Conservation (phyloP, 2,888 invertebrate genomes). For the Lasioglossum figueresi region DNA sequence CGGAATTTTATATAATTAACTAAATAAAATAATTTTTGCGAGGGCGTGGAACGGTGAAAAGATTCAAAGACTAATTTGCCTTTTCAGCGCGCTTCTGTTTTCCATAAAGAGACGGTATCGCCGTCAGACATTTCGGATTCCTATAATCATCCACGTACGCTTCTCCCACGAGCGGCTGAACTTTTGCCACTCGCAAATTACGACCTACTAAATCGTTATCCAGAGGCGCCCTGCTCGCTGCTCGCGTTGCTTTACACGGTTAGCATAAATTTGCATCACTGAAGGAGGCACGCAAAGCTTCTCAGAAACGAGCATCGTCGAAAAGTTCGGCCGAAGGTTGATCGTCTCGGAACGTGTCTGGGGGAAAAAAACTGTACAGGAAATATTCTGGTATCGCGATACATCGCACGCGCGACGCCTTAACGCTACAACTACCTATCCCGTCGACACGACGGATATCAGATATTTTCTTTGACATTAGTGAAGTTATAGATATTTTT, state of each 20-base stretch:
- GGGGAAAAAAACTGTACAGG: slow-evolving; percentile 23
- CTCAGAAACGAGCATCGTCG: slow-evolving; percentile 41
- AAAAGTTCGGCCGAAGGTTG: slow-evolving; percentile 43
- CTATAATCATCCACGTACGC: slow-evolving; percentile 40
- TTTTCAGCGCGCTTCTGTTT: not conserved
- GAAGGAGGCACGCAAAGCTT: slow-evolving; percentile 46
- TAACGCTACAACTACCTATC: not conserved
- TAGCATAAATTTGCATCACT: slow-evolving; percentile 69
- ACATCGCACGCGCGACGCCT: not conserved
- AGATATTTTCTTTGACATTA: too few relatives aligned
- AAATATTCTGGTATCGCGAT: not conserved
- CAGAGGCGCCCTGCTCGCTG: slow-evolving; percentile 31
- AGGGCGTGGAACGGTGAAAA: not conserved
- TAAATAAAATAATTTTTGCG: not conserved
- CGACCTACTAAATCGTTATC: slow-evolving; percentile 62
- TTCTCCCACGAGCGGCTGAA: slow-evolving; percentile 29
- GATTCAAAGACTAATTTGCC: not conserved
- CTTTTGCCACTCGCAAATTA: slow-evolving; percentile 59
- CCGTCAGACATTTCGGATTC: slow-evolving; percentile 29
- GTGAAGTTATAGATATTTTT: too few relatives aligned
- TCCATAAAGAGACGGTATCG: slow-evolving; percentile 20
- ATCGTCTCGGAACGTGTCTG: slow-evolving; percentile 21
- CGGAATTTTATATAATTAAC: not conserved
- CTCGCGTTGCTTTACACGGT: slow-evolving; percentile 55
- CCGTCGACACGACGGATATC: not conserved